phyloP scores from a whole-genome alignment of 64 coral and sea anemone genomes.

The Acropora yongei region DNA sequence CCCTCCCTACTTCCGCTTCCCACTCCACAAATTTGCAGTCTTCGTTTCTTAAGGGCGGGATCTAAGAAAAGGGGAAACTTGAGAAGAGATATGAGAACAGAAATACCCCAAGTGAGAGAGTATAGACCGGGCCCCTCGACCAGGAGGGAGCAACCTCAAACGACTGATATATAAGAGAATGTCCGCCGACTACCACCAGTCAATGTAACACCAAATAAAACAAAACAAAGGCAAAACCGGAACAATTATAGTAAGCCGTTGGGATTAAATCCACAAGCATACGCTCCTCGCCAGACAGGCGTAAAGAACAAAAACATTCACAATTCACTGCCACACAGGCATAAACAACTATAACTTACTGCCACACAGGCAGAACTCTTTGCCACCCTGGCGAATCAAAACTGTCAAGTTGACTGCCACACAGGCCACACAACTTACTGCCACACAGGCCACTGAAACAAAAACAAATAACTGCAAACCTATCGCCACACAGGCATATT shows the following conservation, averaged over 20 bases:
- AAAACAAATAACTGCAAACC: not conserved
- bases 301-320: not conserved
- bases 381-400: too few relatives aligned
- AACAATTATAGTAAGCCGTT: not conserved
- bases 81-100: not conserved
- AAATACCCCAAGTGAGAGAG: not conserved
- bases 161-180: not conserved
- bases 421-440: not conserved
- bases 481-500: not conserved
- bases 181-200: not conserved
- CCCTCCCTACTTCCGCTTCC: not conserved
- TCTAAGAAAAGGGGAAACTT: not conserved
- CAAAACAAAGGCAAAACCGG: not conserved
- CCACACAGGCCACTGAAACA: not conserved
- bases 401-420: not conserved
- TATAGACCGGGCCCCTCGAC: not conserved
- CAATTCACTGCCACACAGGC: not conserved
- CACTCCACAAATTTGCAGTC: not conserved
- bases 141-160: not conserved
- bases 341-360: not conserved
- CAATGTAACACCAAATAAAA: not conserved
- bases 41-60: not conserved
- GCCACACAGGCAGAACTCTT: not conserved
- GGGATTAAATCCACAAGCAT: not conserved
- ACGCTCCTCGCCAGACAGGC: slow-evolving; percentile 13